Conservation (phyloP, 2,888 invertebrate genomes). For the Apantesis nais region DNA sequence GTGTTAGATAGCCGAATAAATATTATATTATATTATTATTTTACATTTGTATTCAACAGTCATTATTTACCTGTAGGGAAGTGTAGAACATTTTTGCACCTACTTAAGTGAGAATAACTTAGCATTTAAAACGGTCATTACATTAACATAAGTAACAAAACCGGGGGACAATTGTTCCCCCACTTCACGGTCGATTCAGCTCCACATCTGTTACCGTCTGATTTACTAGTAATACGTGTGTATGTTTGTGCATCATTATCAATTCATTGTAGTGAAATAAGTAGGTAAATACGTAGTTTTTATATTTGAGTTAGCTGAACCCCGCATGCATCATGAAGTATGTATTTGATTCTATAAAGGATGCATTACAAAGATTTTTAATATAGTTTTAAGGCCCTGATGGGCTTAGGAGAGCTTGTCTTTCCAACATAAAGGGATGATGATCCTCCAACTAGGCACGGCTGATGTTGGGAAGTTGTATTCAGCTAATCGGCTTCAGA, state of each 20-base stretch:
- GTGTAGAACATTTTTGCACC: background rate
- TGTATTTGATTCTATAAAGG: background rate
- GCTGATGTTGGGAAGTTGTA: no score
- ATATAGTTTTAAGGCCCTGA: background rate
- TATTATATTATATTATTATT: no score
- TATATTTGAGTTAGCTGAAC: background rate
- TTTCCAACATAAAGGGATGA: background rate
- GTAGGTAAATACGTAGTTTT: background rate
- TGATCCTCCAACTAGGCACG: no score
- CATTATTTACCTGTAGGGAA: background rate
- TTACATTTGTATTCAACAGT: background rate
- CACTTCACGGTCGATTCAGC: constrained; percentile 19
- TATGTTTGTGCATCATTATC: constrained; percentile 11
- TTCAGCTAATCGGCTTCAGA: no score
- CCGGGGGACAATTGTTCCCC: constrained; percentile 8
- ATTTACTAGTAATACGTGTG: constrained; percentile 16
- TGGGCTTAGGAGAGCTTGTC: background rate
- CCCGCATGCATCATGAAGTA: background rate
- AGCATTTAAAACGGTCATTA: constrained; percentile 5
- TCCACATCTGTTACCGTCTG: constrained; percentile 19
- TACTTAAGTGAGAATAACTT: background rate
- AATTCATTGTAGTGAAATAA: constrained; percentile 6
- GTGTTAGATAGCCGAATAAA: no score
- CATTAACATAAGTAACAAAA: constrained; percentile 12
- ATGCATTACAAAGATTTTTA: background rate